Evolutionary conservation across 2,113 vertebrate genomes (phyloP), one percentile per base, ranked within the genome.

Genomic region (Eubucco bourcierii): DNA sequence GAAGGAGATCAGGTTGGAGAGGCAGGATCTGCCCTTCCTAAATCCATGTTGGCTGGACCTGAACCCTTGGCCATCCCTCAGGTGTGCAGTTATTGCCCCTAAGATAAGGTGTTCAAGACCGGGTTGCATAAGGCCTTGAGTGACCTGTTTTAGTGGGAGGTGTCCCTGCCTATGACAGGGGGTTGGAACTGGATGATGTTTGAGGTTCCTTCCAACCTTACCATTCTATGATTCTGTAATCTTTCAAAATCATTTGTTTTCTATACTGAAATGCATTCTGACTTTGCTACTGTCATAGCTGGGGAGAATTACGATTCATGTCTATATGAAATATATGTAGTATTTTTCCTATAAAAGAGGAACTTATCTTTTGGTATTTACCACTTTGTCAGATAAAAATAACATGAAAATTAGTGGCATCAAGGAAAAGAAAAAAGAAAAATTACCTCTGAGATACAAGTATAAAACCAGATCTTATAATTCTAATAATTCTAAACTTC

Each of bases 401-500:
- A 34, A 39, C 10, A 44, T 18, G 9, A 63, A 81, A 65, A 93
- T 82, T 65, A 65, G 27, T 72, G 82, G 25, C 2, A 12, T 6
- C 29, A 37, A 60, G 37, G 10, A 10, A 39, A 39, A 39, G 11
- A 39, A 39, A 39, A 31, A 18, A 58, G n/a, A 88, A 77, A 74
- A 63, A 41, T 56, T 13, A 60, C 39, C 39, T 82, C 65, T 82
- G 67, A 85, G 75, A 65, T 70, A 23, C 4, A 76, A 70, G 33
- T 28, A 64, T 1, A 3, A 92, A 94, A 93, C 87, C 14, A 84
- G 41, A 75, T 46, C 8, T 71, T 67, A 46, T 50, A 76, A 84
- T 85, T 91, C 47, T 81, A 75, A 46, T 50, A 76, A 84, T 85
- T 91, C 47, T 81, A 75, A 89, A 94, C 28, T 81, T 84, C 46